Evolutionary conservation across 1,140 invertebrate genomes (phyloP).

Genomic region (Oryzaephilus surinamensis): DNA sequence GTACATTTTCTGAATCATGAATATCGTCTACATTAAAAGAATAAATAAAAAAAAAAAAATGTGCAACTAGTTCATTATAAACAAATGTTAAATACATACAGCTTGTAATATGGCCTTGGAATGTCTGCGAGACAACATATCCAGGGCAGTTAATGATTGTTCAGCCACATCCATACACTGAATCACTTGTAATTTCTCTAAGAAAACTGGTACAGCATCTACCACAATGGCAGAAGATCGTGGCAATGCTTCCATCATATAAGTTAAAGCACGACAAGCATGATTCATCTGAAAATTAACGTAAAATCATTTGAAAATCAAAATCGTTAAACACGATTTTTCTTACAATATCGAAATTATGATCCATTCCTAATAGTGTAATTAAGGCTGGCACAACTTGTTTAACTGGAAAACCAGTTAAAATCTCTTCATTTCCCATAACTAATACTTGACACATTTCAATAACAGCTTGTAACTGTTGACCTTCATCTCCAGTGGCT

Average conservation of each 20-base stretch:
- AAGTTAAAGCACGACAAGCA: constrained; percentile 93
- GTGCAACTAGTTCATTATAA: too few species aligned
- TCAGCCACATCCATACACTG: constrained; percentile 99
- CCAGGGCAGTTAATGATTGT: constrained; percentile 89
- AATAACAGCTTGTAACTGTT: constrained; percentile 93
- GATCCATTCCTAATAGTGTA: constrained; percentile 78
- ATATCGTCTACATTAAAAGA: too few species aligned
- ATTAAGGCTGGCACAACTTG: constrained; percentile 94
- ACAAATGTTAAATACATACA: constrained; percentile 49
- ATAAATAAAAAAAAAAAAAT: too few species aligned
- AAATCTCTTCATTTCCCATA: constrained; percentile 98
- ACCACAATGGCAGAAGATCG: constrained; percentile 92
- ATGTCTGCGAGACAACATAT: constrained; percentile 93
- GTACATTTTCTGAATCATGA: too few species aligned
- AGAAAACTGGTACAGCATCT: constrained; percentile 91
- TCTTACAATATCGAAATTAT: constrained; percentile 94
- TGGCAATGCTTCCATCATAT: constrained; percentile 98
- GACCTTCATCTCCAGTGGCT: constrained; percentile 88
- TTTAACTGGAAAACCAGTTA: constrained; percentile 95
- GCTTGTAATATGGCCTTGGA: constrained; percentile 94
- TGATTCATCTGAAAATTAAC: constrained; percentile 78
- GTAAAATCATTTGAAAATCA: neutral
- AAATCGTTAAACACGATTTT: neutral
- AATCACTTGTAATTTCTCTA: constrained; percentile 93
- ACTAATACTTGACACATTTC: constrained; percentile 98